phyloP scores from a whole-genome alignment of 2,888 invertebrate species.

The Mystacides longicornis region DNA sequence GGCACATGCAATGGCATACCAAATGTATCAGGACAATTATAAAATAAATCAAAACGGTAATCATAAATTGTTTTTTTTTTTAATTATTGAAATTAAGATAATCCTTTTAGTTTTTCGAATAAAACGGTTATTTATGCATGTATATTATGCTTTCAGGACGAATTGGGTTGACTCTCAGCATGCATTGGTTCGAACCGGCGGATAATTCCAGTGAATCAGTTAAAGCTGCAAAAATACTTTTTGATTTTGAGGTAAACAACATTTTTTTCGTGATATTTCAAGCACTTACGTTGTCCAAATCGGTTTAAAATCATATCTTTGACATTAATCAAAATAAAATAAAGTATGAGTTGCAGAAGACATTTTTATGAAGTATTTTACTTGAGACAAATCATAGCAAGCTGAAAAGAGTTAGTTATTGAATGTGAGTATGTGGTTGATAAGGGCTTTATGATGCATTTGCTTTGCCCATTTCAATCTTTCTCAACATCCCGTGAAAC shows the following conservation, averaged over 20 bases:
- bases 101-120: background rate
- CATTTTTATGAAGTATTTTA: too few species aligned
- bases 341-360: too few species aligned
- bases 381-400: too few species aligned
- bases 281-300: too few species aligned
- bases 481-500: too few species aligned
- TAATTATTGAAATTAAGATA: background rate
- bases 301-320: too few species aligned
- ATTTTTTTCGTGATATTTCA: too few species aligned
- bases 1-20: conserved; percentile 58
- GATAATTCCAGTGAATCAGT: conserved; percentile 4
- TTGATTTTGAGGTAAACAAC: conserved; percentile 13
- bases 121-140: background rate
- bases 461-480: too few species aligned
- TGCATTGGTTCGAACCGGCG: conserved; percentile 8
- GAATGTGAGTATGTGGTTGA: too few species aligned
- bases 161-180: conserved; percentile 13
- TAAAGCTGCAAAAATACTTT: conserved; percentile 6
- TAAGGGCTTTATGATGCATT: too few species aligned
- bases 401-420: too few species aligned
- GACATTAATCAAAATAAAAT: too few species aligned
- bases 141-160: conserved; percentile 7
- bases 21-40: conserved; percentile 48
- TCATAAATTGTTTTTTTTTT: background rate
- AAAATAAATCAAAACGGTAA: conserved; percentile 31